Evolutionary conservation across 2,888 invertebrate genomes (phyloP).

Genomic region (Tiliacea citrago): DNA sequence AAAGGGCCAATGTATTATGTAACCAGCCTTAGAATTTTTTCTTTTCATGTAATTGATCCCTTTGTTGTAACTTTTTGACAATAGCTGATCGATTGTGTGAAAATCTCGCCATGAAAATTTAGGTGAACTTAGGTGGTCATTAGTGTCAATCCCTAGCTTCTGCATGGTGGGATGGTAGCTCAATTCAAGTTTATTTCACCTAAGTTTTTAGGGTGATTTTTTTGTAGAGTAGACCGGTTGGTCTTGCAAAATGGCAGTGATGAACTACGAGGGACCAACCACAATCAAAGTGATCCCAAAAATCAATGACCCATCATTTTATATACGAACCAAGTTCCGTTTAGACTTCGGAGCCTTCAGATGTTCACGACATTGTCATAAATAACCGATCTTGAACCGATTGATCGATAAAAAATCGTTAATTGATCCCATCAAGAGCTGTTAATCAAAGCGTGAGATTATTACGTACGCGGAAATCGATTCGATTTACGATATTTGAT

Average conservation of each 20-base stretch:
- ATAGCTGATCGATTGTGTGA: no score
- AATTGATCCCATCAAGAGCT: slow-evolving; percentile 76
- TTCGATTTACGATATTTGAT: slow-evolving; percentile 58
- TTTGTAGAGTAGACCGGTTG: background rate
- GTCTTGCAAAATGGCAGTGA: background rate
- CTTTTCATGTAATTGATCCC: no score
- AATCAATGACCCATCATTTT: slow-evolving; percentile 44
- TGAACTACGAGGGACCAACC: background rate
- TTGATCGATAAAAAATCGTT: slow-evolving; percentile 70
- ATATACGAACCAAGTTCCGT: slow-evolving; percentile 71
- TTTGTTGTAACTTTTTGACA: background rate
- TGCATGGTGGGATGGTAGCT: no score
- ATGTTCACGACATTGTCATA: slow-evolving; percentile 72
- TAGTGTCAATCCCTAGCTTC: no score
- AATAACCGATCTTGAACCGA: slow-evolving; percentile 69
- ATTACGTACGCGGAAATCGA: slow-evolving; percentile 68
- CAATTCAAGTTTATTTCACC: background rate
- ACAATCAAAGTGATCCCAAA: slow-evolving; percentile 28
- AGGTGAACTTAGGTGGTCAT: no score
- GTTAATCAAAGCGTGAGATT: slow-evolving; percentile 72
- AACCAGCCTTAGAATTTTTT: background rate
- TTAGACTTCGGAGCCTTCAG: slow-evolving; percentile 70
- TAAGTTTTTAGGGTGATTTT: background rate
- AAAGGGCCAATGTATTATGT: background rate
- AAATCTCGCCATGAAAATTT: background rate